Evolutionary conservation across 1,140 invertebrate species (phyloP), one percentile per base, ranked within the genome.

Genomic region (Camponotus vicinus): DNA sequence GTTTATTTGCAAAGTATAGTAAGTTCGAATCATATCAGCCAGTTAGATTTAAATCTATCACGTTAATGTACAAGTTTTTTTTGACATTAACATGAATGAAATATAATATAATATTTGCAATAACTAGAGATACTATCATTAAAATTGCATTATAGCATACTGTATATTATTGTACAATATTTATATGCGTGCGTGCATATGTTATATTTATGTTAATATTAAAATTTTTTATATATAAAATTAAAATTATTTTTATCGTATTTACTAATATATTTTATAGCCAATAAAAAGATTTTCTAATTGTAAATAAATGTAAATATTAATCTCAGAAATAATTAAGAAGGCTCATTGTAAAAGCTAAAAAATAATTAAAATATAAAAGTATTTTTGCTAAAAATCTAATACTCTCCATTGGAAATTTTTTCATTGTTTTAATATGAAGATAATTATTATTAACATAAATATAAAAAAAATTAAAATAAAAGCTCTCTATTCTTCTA

Each of bases 31-130:
- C 2, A 18, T 34, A 40, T 45, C 8, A 13, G 21, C 8, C 18
- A 64, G 63, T 64, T 77, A 45, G 6, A 77, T 77, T 40, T 77
- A 32, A 4, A 63, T 11, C 18, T 66, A 37, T 15, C n/a, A 21
- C 1, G n/a, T 42, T 67, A 67, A 42, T 42, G 2, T 55, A 37
- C 34, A 57, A 75, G n/a, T 57, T 70, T 15, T 45, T 45, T 32
- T 15, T 34, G 4, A 52, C 27, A 34, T 11, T 49, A 9, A 49
- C 21, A 49, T 34, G 11, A 49, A 21, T 32, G 21, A 18, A 71
- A 71, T 71, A 4, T 11, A 45, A 3, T 32, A 32, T 32, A 71
- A 34, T 49, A 71, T 18, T 2, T 4, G 2, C 32, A 13, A 34
- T 27, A 75, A 40, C n/a, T 59, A 15, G 18, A 45, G 42, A 57